phyloP scores from a whole-genome alignment of 2,797 vertebrate species.

The Catharus ustulatus region DNA sequence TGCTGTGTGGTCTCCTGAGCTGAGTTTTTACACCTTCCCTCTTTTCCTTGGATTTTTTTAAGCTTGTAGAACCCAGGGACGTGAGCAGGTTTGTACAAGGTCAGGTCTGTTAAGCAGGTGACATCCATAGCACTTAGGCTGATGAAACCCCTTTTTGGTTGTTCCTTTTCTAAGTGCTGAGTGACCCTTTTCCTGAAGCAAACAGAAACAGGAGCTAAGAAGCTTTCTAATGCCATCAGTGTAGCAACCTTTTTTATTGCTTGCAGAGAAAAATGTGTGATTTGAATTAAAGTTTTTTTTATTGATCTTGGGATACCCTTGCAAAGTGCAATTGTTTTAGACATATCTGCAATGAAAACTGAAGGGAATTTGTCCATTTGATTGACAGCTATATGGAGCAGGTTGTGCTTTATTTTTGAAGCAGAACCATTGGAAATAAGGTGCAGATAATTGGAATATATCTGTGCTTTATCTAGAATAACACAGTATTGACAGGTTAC shows the following conservation, averaged over 20 bases:
- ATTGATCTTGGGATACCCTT: neutral
- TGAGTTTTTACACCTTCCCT: neutral
- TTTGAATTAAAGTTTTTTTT: constrained; percentile 12
- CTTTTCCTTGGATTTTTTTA: neutral
- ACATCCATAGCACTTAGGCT: neutral
- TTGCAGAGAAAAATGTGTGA: neutral
- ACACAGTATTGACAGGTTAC: neutral
- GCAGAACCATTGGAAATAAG: neutral
- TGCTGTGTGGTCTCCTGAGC: neutral
- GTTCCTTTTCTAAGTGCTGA: neutral
- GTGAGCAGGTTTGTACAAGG: constrained; percentile 13
- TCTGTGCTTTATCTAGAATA: neutral
- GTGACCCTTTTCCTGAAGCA: neutral
- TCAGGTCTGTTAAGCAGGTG: constrained; percentile 7
- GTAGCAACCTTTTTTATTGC: neutral
- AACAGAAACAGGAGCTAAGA: neutral
- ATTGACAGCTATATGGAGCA: neutral
- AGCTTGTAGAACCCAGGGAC: neutral
- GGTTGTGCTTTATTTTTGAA: constrained; percentile 32
- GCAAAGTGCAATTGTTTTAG: constrained; percentile 8
- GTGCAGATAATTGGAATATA: neutral
- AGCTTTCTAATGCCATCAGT: neutral
- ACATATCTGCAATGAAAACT: neutral
- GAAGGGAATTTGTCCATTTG: neutral
- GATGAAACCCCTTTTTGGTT: constrained; percentile 12